Evolutionary conservation across 2,113 vertebrate species (phyloP).

Genomic region (Scatophagus argus): DNA sequence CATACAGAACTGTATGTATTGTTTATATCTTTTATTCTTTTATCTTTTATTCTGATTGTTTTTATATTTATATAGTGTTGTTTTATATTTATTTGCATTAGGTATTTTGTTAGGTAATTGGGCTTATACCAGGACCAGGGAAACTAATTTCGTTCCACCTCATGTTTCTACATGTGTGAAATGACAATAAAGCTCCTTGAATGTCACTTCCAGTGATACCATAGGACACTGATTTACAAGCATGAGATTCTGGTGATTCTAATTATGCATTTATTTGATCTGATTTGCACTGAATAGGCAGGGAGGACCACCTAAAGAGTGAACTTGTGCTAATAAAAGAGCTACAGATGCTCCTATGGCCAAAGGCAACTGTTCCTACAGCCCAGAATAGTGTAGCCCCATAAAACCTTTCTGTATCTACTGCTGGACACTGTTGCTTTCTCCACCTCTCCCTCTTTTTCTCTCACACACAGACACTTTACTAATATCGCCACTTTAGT

Average conservation of each 20-base stretch:
- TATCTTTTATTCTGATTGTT: no score
- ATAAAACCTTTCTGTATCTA: constrained; percentile 51
- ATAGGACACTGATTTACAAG: not conserved
- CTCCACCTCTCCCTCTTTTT: not conserved
- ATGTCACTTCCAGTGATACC: not conserved
- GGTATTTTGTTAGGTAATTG: no score
- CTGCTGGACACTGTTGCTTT: constrained; percentile 34
- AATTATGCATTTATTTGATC: constrained; percentile 21
- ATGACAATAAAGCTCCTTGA: no score
- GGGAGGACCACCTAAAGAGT: constrained; percentile 45
- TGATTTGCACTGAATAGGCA: constrained; percentile 11
- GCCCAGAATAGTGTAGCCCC: constrained; percentile 61
- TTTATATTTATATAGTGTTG: no score
- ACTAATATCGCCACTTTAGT: not conserved
- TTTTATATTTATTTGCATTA: no score
- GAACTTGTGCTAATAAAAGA: constrained; percentile 68
- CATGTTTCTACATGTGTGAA: no score
- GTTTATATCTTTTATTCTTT: no score
- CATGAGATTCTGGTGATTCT: constrained; percentile 2
- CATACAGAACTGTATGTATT: not conserved
- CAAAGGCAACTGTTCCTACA: constrained; percentile 57
- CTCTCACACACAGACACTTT: constrained; percentile 14
- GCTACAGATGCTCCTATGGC: constrained; percentile 46
- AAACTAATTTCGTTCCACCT: no score
- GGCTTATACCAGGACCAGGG: no score